A percentile compares a stretch with the other conserved stretches of the same genome.
Conservation (phyloP, 2,797 vertebrate species). For the Pygocentrus nattereri region DNA sequence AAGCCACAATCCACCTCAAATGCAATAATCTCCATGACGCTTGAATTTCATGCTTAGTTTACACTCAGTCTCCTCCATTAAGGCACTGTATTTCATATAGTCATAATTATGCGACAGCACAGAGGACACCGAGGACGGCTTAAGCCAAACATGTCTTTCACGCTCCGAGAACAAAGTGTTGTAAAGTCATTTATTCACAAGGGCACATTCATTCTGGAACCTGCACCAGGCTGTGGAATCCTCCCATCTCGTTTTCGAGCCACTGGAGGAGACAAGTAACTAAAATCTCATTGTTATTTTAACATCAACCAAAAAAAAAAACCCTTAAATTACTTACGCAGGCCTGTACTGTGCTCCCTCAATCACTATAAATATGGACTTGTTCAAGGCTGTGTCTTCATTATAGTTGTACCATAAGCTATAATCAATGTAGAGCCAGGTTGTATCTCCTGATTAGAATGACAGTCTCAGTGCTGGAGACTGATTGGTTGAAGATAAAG, state of each 20-base stretch:
- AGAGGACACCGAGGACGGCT: neutral
- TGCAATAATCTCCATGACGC: neutral
- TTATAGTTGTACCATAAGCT: conserved; percentile 1
- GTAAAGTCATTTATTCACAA: conserved; percentile 8
- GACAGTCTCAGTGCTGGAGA: conserved; percentile 6
- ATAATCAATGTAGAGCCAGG: conserved; percentile 19
- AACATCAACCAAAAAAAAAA: conserved; percentile 23
- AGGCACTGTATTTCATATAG: neutral
- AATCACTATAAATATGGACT: conserved; percentile 32
- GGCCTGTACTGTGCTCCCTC: conserved; percentile 11
- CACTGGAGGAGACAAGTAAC: neutral
- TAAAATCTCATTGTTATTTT: conserved; percentile 31
- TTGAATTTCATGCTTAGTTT: conserved; percentile 18
- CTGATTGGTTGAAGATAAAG: neutral
- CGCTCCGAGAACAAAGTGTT: neutral
- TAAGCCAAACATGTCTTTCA: conserved; percentile 10
- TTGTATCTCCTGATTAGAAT: conserved; percentile 39
- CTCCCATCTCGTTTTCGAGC: neutral
- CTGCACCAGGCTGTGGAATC: conserved; percentile 5
- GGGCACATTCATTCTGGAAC: conserved; percentile 19
- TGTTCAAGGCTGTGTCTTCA: conserved; percentile 15
- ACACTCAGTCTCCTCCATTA: neutral
- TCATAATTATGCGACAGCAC: conserved; percentile 12
- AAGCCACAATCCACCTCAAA: conserved; percentile 2
- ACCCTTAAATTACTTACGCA: conserved; percentile 30